Evolutionary conservation across 2,888 invertebrate species (phyloP).

Genomic region (Pterostichus madidus): DNA sequence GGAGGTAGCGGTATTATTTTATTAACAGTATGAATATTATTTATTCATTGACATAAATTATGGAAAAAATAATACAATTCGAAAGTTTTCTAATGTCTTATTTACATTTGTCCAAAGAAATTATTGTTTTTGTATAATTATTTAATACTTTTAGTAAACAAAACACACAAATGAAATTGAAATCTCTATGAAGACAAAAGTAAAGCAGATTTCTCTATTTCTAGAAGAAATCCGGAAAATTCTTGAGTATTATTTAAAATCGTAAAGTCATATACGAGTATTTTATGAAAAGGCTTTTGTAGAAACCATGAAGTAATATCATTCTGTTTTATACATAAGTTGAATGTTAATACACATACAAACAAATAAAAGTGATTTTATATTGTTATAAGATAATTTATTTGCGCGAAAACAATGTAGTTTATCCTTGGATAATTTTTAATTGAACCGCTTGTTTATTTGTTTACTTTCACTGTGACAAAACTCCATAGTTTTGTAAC

Average conservation of each 20-base stretch:
- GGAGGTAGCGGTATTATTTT: too few species aligned
- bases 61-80: too few species aligned
- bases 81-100: too few species aligned
- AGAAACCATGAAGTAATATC: conserved; percentile 30
- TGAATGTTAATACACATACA: neutral
- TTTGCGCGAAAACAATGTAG: conserved; percentile 49
- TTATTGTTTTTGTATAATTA: too few species aligned
- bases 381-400: conserved; percentile 40
- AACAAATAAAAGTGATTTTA: conserved; percentile 24
- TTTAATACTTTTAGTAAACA: neutral
- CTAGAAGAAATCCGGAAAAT: conserved; percentile 14
- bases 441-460: conserved; percentile 53
- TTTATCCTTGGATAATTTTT: conserved; percentile 60
- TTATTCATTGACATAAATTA: too few species aligned
- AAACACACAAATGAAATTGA: conserved; percentile 4
- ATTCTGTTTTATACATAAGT: conserved; percentile 31
- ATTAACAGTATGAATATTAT: too few species aligned
- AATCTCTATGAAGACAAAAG: neutral
- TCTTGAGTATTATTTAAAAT: conserved; percentile 12
- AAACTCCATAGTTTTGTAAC: conserved; percentile 58
- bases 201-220: conserved; percentile 11
- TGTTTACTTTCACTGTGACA: conserved; percentile 62
- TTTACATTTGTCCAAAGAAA: too few species aligned
- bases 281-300: neutral
- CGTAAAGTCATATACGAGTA: neutral